Base-by-base conservation (phyloP, 2,797 vertebrate genomes). In the Myotis vivesi region DNA sequence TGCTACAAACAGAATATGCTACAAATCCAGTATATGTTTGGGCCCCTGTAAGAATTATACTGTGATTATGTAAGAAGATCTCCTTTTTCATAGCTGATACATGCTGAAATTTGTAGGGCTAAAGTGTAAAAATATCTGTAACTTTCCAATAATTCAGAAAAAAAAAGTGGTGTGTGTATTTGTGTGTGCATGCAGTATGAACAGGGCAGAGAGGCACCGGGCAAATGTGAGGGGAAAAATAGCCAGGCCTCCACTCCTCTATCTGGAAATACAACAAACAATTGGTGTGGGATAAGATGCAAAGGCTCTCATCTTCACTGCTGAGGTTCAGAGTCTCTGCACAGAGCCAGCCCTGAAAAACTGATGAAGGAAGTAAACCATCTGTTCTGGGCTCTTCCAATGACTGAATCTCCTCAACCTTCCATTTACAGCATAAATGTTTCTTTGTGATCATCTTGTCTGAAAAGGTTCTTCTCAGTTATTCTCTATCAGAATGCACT, bases 101-200 rank as follows among this genome's bases (percentile, higher is more conserved):
- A 49, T 93, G 53, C 30, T 77, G 5, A 93, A 62, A 92, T 82
- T 49, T 85, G 15, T 86, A 86, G 49, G 30, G 12, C 25, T 87
- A 66, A 92, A 28, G 33, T 66, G 46, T 85, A 69, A 95, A 87
- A 88, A 81, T 87, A 76, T 66, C 16, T 64, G 5, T 66, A 87
- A 87, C 4, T 93, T 36, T 82, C 36, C 92, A 82, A 36, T 89
- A 66, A 88, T 79, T 93, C 85, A 44, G 72, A 76, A 87, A 80
- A 44, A 38, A 80, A 46, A 33, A 62, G 38, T 55, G 51, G 51
- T 49, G 23, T 28, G 30, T n/a, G 4, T 17, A 20, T 77, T 69
- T 68, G 11, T 33, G 11, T 6, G 1, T 36, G 12, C 30, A 23
- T 17, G 13, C 38, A 71, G 9, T 22, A n/a, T 17, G 12, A 30